Base-by-base conservation (phyloP, 2,888 invertebrate species). In the Acleris emargana region DNA sequence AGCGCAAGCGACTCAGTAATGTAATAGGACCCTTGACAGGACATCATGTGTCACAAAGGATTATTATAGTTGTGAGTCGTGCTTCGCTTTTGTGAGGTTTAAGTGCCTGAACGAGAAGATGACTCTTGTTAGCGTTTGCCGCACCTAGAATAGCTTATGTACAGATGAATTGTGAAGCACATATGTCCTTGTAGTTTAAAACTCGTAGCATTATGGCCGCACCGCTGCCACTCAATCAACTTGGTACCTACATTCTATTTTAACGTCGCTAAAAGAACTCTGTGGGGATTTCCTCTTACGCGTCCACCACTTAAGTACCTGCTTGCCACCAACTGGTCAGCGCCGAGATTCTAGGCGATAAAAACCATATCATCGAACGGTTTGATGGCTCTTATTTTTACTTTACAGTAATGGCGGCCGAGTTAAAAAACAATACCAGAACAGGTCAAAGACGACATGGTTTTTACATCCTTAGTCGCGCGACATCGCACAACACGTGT, bases 41-140 rank as follows among this genome's bases (percentile, higher is more conserved):
- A 57, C 43, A 43, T 57, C 55, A 57, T n/a, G 45, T 57, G 25
- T 16, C 22, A 18, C 16, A 17, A 13, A 5, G 20, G 22, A 43
- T 43, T 43, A 55, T 42, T 9, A 55, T 43, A 43, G 55, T 18
- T 13, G 20, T 42, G 54, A 54, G 42, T 54, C 54, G 42, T 20
- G 38, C 42, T 54, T 54, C 57, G 45, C 49, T 45, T 57, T 57
- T 57, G 57, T 57, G 57, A 16, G n/a, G 55, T 45, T 57, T 57
- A 57, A 57, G 57, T 57, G 57, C 57, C 57, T 57, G 57, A 57
- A 57, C 57, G 45, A 57, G 57, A 57, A 57, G 57, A 57, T 57
- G 57, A 57, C 57, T n/a, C 43, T 57, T 57, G 57, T 57, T 57
- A 57, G 25, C 45, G 57, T 57, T n/a, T 6, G 43, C 7, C n/a